Conservation (phyloP, 2,113 vertebrate species). For the Cyphomyrus plagiostoma region DNA sequence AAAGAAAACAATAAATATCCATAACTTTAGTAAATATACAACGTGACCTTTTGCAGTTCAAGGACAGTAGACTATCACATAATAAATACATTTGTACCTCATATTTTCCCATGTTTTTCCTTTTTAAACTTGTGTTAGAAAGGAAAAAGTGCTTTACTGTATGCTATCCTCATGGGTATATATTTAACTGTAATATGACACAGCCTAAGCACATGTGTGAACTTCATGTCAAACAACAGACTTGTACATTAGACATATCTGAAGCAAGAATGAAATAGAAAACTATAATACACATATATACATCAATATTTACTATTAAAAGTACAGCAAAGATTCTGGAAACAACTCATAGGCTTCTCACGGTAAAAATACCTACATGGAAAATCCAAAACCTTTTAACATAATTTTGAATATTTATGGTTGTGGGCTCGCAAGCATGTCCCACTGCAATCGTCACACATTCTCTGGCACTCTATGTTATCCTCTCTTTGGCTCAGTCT, state of each 20-base stretch:
- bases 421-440: background rate
- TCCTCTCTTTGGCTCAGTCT: background rate
- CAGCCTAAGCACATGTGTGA: slow-evolving; percentile 10
- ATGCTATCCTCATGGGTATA: slow-evolving; percentile 18
- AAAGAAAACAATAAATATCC: slow-evolving; percentile 66
- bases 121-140: slow-evolving; percentile 31
- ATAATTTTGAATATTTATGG: background rate
- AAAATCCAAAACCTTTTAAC: background rate
- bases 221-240: slow-evolving; percentile 18
- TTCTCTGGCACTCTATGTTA: background rate
- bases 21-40: slow-evolving; percentile 61
- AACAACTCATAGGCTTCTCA: slow-evolving; percentile 23
- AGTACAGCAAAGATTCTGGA: slow-evolving; percentile 13
- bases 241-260: slow-evolving; percentile 10
- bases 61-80: slow-evolving; percentile 60
- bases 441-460: background rate
- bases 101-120: slow-evolving; percentile 21
- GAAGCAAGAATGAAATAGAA: slow-evolving; percentile 21
- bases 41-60: slow-evolving; percentile 51
- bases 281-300: slow-evolving; percentile 27
- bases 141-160: slow-evolving; percentile 56
- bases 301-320: slow-evolving; percentile 19
- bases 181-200: slow-evolving; percentile 16
- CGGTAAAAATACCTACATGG: slow-evolving; percentile 12
- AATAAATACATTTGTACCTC: slow-evolving; percentile 33